These are phyloP conservation scores for Hypotaenidia okinawae DNA, from an alignment of 2,797 vertebrate species.

Conservation along the genomic window DNA sequence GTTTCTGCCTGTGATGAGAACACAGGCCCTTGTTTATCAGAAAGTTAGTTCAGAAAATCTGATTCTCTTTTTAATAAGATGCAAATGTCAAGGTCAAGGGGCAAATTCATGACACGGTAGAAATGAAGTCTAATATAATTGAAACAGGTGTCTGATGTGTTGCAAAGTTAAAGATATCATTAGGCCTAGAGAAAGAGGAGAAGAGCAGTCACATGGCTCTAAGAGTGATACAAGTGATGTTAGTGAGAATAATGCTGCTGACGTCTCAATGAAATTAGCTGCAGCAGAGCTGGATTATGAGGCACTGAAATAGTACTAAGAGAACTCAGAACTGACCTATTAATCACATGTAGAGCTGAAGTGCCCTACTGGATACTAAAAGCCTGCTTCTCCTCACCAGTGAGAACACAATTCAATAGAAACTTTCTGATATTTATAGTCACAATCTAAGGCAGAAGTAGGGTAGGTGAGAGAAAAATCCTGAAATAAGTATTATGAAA, in stretches of 20 bases:
- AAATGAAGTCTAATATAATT: not conserved
- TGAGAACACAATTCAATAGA: not conserved
- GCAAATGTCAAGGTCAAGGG: slow-evolving; percentile 9
- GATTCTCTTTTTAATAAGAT: not conserved
- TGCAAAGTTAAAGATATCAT: slow-evolving; percentile 10
- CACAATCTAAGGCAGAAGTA: not conserved
- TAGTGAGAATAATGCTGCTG: slow-evolving; percentile 39
- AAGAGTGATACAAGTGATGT: not conserved
- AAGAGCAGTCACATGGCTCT: not conserved
- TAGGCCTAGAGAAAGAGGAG: slow-evolving; percentile 27
- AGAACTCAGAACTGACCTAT: slow-evolving; percentile 54
- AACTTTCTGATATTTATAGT: slow-evolving; percentile 24
- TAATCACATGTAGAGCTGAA: slow-evolving; percentile 22
- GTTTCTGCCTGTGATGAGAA: not conserved
- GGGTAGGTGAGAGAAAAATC: not conserved
- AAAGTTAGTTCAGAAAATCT: not conserved
- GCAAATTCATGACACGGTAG: not conserved
- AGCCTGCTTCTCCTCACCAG: not conserved
- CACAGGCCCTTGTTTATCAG: not conserved
- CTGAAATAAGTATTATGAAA: not conserved
- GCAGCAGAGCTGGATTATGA: slow-evolving; percentile 46
- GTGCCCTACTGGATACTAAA: not conserved
- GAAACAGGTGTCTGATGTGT: slow-evolving; percentile 13
- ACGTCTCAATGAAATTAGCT: slow-evolving; percentile 49
- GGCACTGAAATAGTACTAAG: slow-evolving; percentile 48